Conservation (phyloP, 2,888 invertebrate species). For the Polyommatus icarus region DNA sequence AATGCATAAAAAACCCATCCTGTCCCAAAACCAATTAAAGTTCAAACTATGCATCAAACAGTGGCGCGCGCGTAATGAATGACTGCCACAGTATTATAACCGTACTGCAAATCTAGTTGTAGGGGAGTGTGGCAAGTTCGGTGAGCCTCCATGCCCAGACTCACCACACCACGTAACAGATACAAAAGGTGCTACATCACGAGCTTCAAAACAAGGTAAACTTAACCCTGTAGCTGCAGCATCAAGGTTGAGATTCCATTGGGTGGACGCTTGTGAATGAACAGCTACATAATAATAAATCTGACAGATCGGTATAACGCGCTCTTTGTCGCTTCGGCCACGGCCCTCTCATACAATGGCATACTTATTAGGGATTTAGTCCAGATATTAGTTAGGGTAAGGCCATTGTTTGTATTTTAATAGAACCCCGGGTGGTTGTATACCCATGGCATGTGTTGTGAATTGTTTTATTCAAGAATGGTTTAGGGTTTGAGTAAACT, state of each 20-base stretch:
- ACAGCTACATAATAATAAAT: constrained; percentile 45
- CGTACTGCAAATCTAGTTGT: constrained; percentile 77
- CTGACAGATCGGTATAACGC: constrained; percentile 76
- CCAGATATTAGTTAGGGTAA: constrained; percentile 80
- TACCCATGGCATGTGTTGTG: constrained; percentile 59
- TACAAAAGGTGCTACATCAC: constrained; percentile 33
- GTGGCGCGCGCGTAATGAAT: constrained; percentile 73
- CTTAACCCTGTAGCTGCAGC: constrained; percentile 36
- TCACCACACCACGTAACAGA: constrained; percentile 69
- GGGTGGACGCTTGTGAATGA: constrained; percentile 35
- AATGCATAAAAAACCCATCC: constrained; percentile 3
- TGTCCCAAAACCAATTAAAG: constrained; percentile 46
- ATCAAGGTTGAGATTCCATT: constrained; percentile 42
- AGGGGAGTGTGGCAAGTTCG: constrained; percentile 78
- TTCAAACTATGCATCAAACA: constrained; percentile 67
- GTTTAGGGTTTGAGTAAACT: constrained; percentile 23
- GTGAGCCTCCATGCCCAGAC: constrained; percentile 80
- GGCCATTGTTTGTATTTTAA: constrained; percentile 79
- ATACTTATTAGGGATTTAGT: constrained; percentile 81
- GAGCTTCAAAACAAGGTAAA: background rate
- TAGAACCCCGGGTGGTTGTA: constrained; percentile 76
- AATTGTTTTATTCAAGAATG: constrained; percentile 49
- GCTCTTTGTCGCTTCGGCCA: constrained; percentile 77
- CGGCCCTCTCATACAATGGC: constrained; percentile 80
- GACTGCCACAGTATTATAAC: constrained; percentile 71